These are phyloP conservation scores for Acleris holmiana DNA, from an alignment of 2,888 invertebrate genomes.

Conservation along the genomic window DNA sequence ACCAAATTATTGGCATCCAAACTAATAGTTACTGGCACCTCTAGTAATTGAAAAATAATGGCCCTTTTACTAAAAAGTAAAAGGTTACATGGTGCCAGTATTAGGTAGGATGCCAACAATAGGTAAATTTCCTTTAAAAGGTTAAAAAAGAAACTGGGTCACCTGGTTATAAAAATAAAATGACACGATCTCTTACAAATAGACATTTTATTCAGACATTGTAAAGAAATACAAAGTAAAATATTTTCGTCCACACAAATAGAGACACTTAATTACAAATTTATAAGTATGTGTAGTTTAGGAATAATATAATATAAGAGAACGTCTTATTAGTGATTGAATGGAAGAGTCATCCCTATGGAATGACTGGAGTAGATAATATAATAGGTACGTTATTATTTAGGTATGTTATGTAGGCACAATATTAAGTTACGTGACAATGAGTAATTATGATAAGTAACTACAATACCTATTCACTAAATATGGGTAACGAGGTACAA, in stretches of 20 bases:
- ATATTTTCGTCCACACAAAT: constrained; percentile 68
- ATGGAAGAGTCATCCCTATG: constrained; percentile 28
- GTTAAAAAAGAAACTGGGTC: too few relatives aligned
- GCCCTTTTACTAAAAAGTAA: too few relatives aligned
- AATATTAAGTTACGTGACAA: constrained; percentile 15
- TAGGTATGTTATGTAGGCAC: constrained; percentile 13
- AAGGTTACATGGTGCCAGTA: too few relatives aligned
- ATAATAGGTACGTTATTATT: constrained; percentile 13
- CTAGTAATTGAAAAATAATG: too few relatives aligned
- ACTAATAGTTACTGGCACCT: too few relatives aligned
- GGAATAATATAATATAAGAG: constrained; percentile 66
- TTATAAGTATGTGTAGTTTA: constrained; percentile 69
- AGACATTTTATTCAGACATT: constrained; percentile 80
- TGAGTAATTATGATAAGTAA: constrained; percentile 1
- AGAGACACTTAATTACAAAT: constrained; percentile 75
- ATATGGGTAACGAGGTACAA: constrained; percentile 30
- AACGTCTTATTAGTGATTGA: constrained; percentile 26
- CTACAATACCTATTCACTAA: constrained; percentile 31
- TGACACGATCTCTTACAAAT: constrained; percentile 63
- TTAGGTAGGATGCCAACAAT: too few relatives aligned
- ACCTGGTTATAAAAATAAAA: constrained; percentile 50
- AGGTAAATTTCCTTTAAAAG: too few relatives aligned
- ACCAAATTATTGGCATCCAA: too few relatives aligned
- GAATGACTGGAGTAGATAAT: constrained; percentile 17
- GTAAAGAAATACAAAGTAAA: constrained; percentile 80